Conservation (phyloP, 1,140 invertebrate genomes). For the Vanessa atalanta region DNA sequence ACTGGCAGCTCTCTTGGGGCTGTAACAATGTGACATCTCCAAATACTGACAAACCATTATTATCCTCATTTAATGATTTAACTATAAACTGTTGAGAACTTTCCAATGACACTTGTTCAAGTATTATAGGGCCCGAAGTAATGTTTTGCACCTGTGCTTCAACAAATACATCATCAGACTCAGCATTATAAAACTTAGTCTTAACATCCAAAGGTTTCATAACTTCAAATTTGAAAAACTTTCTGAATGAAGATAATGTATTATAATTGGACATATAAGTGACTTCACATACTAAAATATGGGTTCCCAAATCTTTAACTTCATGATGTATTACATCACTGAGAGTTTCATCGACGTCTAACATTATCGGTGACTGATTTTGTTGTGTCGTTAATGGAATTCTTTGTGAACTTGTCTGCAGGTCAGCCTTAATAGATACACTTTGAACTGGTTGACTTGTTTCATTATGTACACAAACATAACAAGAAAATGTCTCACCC, state of each 20-base stretch:
- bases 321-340: slow-evolving; percentile 98
- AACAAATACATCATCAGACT: slow-evolving; percentile 97
- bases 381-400: slow-evolving; percentile 87
- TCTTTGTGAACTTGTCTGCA: slow-evolving; percentile 94
- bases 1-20: slow-evolving; percentile 91
- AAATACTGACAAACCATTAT: slow-evolving; percentile 88
- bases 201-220: slow-evolving; percentile 98
- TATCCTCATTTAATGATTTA: slow-evolving; percentile 84
- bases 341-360: slow-evolving; percentile 92
- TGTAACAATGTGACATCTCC: slow-evolving; percentile 91
- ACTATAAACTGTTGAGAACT: slow-evolving; percentile 93
- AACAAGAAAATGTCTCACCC: slow-evolving; percentile 98
- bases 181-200: slow-evolving; percentile 98
- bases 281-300: slow-evolving; percentile 98
- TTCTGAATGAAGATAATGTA: slow-evolving; percentile 90
- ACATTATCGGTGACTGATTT: slow-evolving; percentile 83
- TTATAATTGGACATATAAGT: slow-evolving; percentile 89
- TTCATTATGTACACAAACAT: slow-evolving; percentile 98
- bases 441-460: slow-evolving; percentile 90
- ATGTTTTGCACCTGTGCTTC: slow-evolving; percentile 99
- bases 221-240: slow-evolving; percentile 99
- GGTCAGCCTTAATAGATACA: slow-evolving; percentile 92
- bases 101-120: slow-evolving; percentile 95
- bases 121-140: slow-evolving; percentile 92
- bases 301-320: slow-evolving; percentile 98